Evolutionary conservation across 2,888 invertebrate genomes (phyloP), one percentile per base, ranked within the genome.

Genomic region (Eupithecia exiguata): DNA sequence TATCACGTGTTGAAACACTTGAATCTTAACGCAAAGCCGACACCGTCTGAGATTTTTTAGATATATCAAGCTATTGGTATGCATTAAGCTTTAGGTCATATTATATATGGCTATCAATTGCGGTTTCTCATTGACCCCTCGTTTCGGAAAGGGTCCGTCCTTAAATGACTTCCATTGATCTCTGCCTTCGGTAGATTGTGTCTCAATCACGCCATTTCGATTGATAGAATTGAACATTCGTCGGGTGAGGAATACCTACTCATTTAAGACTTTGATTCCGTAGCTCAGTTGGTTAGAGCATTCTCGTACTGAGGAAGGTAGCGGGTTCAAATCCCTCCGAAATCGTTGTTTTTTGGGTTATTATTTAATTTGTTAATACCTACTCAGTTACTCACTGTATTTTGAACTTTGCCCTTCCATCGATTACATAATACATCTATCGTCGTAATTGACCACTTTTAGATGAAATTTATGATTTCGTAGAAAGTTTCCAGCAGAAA

Each of bases 401-500:
- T 58, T 58, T 58, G 58, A 58, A 25, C 21, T 25, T 25, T 65
- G 14, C 21, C 6, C 18, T 38, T 40, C n/a, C 21, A 12, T 63
- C 38, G 25, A 62, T 62, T 14, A 62, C 35, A 35, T 62, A 62
- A 62, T 62, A 62, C n/a, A n/a, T 10, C 49, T 35, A 35, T 18
- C 49, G 2, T 25, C n/a, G 12, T 5, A 6, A 65, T 21, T 21
- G 38, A 65, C 40, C 10, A 66, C 14, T 38, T 40, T 40, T 66
- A 40, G 40, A 66, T 66, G 21, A 38, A 40, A 76, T 76, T 68
- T 72, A 67, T 68, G 35, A 73, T 77, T 77, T 84, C 80, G 77
- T 88, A 87, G 90, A 92, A 91, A 90, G 89, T 87, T 78, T 40
- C 38, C 9, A 70, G 76, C 75, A 79, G 79, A 81, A 81, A 78